Evolutionary conservation across 2,113 vertebrate species (phyloP), one percentile per base, ranked within the genome.

Genomic region (Callipepla californica): DNA sequence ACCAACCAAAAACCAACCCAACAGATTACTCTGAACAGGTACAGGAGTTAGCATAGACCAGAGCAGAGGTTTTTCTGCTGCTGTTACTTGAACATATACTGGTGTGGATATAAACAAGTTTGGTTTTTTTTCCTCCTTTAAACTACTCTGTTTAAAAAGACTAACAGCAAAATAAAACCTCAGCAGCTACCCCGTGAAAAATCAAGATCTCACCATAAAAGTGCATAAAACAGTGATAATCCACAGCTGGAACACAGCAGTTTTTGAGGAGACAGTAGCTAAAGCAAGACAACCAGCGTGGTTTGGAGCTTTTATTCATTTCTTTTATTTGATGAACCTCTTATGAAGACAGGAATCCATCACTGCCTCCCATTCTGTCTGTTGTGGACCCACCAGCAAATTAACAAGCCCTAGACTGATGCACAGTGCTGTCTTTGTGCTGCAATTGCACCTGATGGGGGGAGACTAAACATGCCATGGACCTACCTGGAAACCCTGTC

Each of bases 1-100:
- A 9, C 38, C 11, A 16, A 26, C 53, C 11, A 57, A 30, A 30
- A 30, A 8, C 4, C 47, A 51, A 38, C 20, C 20, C 48, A 61
- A 18, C 28, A 55, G 9, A 55, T 55, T 28, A 32, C 26, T 36
- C 9, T 9, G 8, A 0, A 1, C 1, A 1, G n/a, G 11, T 50
- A 34, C 58, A 69, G 12, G 30, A 73, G 7, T 16, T 20, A 7
- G 44, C 23, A 89, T 9, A 21, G n/a, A 83, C 30, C 1, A 4
- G 3, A 17, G 6, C 0, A 55, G 44, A 51, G 3, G 22, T 53
- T 30, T 53, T 25, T 53, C 26, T 14, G 7, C 26, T 45, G 18
- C 53, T 57, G 55, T 58, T 76, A 44, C 17, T 28, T 59, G 3
- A 92, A 59, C 11, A 50, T 77, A 20, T 26, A 40, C 45, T 72